Conservation (phyloP, 2,113 vertebrate species). For the Phylloscopus trochiloides region DNA sequence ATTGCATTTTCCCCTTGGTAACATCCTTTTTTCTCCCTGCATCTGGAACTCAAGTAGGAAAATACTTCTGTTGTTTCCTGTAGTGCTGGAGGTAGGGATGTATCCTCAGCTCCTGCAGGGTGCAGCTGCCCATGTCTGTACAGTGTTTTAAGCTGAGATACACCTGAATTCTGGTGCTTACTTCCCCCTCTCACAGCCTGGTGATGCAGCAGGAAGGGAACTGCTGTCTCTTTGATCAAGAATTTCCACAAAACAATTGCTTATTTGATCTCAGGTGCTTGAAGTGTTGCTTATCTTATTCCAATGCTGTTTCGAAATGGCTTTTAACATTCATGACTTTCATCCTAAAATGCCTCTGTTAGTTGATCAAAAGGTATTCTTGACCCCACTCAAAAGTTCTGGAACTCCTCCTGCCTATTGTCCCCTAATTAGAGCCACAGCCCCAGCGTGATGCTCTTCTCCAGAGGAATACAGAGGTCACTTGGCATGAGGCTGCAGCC, state of each 20-base stretch:
- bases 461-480: background rate
- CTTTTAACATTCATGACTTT: background rate
- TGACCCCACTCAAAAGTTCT: background rate
- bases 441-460: background rate
- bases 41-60: conserved; percentile 58
- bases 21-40: conserved; percentile 47
- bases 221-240: background rate
- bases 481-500: background rate
- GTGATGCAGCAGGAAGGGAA: background rate
- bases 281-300: background rate
- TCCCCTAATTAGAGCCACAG: background rate
- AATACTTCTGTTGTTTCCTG: conserved; percentile 64
- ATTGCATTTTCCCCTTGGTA: conserved; percentile 61
- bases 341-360: background rate
- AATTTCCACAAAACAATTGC: conserved; percentile 2
- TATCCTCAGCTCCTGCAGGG: background rate
- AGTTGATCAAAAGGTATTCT: conserved; percentile 3
- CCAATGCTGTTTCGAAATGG: conserved; percentile 32
- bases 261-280: conserved; percentile 23
- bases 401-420: background rate
- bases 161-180: background rate
- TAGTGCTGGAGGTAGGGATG: background rate
- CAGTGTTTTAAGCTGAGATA: background rate
- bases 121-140: background rate
- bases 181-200: background rate